Evolutionary conservation across 2,888 invertebrate genomes (phyloP), one percentile per base, ranked within the genome.

Genomic region (Zhuqinia jingwanae): DNA sequence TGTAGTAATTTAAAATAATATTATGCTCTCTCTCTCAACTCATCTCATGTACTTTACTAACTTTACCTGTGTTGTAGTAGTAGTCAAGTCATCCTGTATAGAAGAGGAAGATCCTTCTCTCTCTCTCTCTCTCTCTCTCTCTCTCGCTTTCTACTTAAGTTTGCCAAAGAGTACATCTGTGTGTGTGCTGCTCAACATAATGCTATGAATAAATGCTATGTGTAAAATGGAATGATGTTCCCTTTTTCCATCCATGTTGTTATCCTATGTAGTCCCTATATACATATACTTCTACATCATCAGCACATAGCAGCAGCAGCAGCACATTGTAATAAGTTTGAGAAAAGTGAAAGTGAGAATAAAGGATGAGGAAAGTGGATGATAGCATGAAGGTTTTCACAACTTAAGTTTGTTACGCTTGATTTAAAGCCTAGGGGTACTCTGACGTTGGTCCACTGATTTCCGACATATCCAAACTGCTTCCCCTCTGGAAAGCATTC

Each of bases 361-460:
- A 68, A 56, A 70, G 76, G 76, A 77, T 20, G 47, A 65, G 60
- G 45, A 50, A 58, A 45, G 70, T 25, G 68, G 58, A 65, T 65
- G 79, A 79, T 50, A 68, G 68, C 15, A 53, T 47, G 68, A 79
- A 50, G 42, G 45, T 56, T 77, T 70, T 56, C 70, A 70, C 27
- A 36, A 58, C 25, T 36, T 47, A 80, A 80, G 25, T 84, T 56
- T 77, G 84, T 70, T 58, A 56, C 77, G 70, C 58, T 56, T 84
- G 84, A 84, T 84, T 84, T 84, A 77, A 84, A 58, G 70, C 68
- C 84, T 84, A 47, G 58, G 58, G 84, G 76, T 76, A 83, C 83
- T 76, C 76, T 63, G 22, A 65, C 47, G 68, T 84, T 68, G 84
- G 84, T 84, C 84, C 84, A 84, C 56, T 84, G 84, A 84, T 68